Percentiles rank a stretch among this genome's conserved stretches.
Evolutionary conservation across 2,888 invertebrate species (phyloP).

Genomic region (Himalopsyche tibetana): DNA sequence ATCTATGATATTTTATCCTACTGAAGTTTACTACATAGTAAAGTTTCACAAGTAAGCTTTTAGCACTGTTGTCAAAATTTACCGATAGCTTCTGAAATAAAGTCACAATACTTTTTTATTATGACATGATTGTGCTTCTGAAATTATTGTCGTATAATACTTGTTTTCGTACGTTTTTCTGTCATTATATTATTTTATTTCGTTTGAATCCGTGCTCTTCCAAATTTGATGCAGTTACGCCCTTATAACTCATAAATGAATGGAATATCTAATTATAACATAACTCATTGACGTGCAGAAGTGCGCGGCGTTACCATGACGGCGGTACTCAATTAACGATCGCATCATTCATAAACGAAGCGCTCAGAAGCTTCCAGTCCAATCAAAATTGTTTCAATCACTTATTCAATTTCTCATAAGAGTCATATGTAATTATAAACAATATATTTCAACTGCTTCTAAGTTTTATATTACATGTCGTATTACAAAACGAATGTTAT

Average conservation of each 20-base stretch:
- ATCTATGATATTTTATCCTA: too few species aligned
- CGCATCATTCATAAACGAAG: slow-evolving; percentile 15
- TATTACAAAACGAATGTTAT: background rate
- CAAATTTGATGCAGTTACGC: background rate
- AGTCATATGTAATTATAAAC: slow-evolving; percentile 12
- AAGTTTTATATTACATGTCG: background rate
- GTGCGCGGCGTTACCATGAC: background rate
- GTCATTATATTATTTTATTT: background rate
- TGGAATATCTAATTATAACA: slow-evolving; percentile 20
- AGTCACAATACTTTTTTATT: too few species aligned
- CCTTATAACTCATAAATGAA: background rate
- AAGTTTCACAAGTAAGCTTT: too few species aligned
- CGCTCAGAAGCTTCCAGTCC: background rate
- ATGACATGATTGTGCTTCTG: too few species aligned
- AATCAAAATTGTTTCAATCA: slow-evolving; percentile 24
- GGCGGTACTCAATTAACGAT: slow-evolving; percentile 6
- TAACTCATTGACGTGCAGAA: slow-evolving; percentile 18
- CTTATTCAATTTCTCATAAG: slow-evolving; percentile 9
- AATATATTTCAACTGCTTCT: background rate
- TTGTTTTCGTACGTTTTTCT: too few species aligned
- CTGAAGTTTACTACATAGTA: too few species aligned
- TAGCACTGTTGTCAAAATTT: too few species aligned
- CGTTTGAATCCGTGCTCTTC: background rate
- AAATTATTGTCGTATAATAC: too few species aligned
- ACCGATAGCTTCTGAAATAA: too few species aligned